Conservation (phyloP, 2,113 vertebrate species). For the Cryptomyrus ogoouensis region DNA sequence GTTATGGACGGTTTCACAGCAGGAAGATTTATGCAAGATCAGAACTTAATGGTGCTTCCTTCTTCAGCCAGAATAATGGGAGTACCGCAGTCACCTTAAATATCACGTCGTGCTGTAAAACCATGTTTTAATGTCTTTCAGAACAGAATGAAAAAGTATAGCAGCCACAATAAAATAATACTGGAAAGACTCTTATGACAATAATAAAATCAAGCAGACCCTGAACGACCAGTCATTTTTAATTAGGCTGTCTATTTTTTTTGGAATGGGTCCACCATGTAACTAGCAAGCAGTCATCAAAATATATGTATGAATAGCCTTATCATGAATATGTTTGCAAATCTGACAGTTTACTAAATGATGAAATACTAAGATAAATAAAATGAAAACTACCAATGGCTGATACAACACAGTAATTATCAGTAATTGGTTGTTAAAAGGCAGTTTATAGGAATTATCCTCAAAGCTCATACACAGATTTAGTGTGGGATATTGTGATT, state of each 20-base stretch:
- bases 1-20: not conserved
- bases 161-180: not conserved
- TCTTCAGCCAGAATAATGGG: not conserved
- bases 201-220: not conserved
- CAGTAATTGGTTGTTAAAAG: not conserved
- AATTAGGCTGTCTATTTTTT: not conserved
- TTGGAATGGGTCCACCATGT: not conserved
- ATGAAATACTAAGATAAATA: not conserved
- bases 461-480: not conserved
- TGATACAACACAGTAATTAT: not conserved
- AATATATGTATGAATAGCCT: not conserved
- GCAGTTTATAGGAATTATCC: not conserved
- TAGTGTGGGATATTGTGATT: not conserved
- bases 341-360: not conserved
- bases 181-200: not conserved
- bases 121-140: not conserved
- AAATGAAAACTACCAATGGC: not conserved
- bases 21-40: not conserved
- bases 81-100: not conserved
- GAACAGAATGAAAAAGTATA: not conserved
- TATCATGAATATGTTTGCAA: not conserved
- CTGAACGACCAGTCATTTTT: not conserved
- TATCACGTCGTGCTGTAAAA: not conserved
- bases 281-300: not conserved
- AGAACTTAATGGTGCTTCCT: not conserved